phyloP scores from a whole-genome alignment of 2,113 vertebrate species.

The Xenotilapia longispinis region DNA sequence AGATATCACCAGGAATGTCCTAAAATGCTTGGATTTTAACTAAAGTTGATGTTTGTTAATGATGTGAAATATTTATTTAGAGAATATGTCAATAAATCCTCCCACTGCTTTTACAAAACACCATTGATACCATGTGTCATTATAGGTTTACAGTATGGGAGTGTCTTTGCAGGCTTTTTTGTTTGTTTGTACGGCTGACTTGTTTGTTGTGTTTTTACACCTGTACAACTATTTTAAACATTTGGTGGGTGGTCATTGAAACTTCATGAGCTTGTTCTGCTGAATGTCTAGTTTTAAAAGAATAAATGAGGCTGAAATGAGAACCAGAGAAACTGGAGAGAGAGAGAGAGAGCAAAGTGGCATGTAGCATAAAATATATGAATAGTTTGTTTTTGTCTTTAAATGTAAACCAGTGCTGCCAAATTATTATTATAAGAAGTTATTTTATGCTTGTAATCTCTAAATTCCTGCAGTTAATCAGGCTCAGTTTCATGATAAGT shows the following conservation, averaged over 20 bases:
- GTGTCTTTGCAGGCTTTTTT: not conserved
- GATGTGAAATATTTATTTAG: not conserved
- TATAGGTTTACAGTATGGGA: not conserved
- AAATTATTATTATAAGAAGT: not conserved
- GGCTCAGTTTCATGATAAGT: not conserved
- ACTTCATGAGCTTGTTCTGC: not conserved
- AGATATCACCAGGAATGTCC: not conserved
- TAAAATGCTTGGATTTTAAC: not conserved
- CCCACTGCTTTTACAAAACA: not conserved
- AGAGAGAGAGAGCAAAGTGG: not conserved
- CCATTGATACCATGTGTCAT: not conserved
- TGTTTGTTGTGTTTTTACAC: not conserved
- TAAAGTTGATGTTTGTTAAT: not conserved
- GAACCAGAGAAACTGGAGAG: not conserved
- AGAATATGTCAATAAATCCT: not conserved
- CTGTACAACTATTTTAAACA: not conserved
- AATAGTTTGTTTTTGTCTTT: not conserved
- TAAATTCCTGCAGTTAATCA: not conserved
- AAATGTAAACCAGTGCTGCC: not conserved
- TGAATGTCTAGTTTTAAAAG: not conserved
- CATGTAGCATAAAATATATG: not conserved
- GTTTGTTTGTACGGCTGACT: not conserved
- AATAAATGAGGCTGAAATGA: not conserved
- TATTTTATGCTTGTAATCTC: not conserved
- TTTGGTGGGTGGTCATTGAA: not conserved